phyloP scores from a whole-genome alignment of 2,113 vertebrate species.

The Stercorarius parasiticus region DNA sequence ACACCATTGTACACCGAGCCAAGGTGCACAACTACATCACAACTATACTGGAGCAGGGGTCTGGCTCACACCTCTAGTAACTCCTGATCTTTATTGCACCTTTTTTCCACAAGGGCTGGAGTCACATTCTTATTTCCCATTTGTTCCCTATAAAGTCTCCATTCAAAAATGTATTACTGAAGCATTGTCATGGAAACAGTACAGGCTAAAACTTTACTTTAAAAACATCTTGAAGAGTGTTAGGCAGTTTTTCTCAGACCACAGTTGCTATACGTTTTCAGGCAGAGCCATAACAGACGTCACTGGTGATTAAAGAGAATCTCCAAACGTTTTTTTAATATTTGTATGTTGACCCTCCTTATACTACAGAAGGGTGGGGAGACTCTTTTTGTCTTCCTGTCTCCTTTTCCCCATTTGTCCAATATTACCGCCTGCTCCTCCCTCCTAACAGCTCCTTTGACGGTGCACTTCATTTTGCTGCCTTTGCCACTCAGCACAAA shows the following conservation, averaged over 20 bases:
- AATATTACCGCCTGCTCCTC: not conserved
- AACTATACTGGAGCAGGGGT: not conserved
- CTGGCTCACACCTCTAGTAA: constrained; percentile 38
- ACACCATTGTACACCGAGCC: not conserved
- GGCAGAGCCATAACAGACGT: not conserved
- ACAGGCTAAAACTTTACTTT: constrained; percentile 3
- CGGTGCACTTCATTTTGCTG: not conserved
- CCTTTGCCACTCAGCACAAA: not conserved
- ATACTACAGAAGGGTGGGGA: not conserved
- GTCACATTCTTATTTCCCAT: constrained; percentile 49
- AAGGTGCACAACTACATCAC: constrained; percentile 6
- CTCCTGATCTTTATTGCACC: constrained; percentile 26
- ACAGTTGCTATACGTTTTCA: not conserved
- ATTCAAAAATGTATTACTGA: constrained; percentile 3
- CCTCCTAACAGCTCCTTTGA: not conserved
- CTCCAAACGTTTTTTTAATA: not conserved
- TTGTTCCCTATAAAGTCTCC: constrained; percentile 46
- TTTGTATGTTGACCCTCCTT: not conserved
- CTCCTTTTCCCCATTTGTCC: not conserved
- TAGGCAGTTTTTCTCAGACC: not conserved
- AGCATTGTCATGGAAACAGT: constrained; percentile 45
- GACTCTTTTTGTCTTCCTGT: not conserved
- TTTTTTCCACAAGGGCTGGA: not conserved
- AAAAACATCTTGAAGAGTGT: constrained; percentile 11
- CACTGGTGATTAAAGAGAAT: not conserved